Percentiles rank a stretch among this genome's conserved stretches.
Conservation (phyloP, 2,888 invertebrate species). For the Leucoptera coffeella region DNA sequence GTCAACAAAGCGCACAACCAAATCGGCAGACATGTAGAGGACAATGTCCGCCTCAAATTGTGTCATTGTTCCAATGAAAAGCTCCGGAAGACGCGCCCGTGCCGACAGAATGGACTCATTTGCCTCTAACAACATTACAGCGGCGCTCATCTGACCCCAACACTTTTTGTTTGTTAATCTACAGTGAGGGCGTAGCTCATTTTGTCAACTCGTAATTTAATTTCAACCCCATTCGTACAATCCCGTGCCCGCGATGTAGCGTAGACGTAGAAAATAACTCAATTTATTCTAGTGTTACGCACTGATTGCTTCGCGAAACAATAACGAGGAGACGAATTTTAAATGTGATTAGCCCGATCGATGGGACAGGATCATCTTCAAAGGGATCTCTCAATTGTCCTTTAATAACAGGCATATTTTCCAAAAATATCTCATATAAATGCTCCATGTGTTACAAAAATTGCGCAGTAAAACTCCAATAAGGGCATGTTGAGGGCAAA, state of each 20-base stretch:
- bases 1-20: slow-evolving; percentile 41
- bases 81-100: slow-evolving; percentile 16
- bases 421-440: too few relatives aligned
- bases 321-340: too few relatives aligned
- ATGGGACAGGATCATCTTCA: too few relatives aligned
- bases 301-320: slow-evolving; percentile 3
- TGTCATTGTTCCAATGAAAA: slow-evolving; percentile 28
- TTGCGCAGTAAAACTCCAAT: too few relatives aligned
- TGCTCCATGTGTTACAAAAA: too few relatives aligned
- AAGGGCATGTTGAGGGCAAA: too few relatives aligned
- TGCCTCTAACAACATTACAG: slow-evolving; percentile 46
- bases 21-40: slow-evolving; percentile 36
- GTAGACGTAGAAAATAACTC: slow-evolving; percentile 12
- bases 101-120: slow-evolving; percentile 45
- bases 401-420: too few relatives aligned
- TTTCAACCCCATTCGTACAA: too few relatives aligned
- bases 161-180: slow-evolving; percentile 54
- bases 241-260: slow-evolving; percentile 10
- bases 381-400: too few relatives aligned
- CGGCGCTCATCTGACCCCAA: slow-evolving; percentile 41
- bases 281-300: slow-evolving; percentile 2
- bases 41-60: slow-evolving; percentile 39
- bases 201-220: slow-evolving; percentile 51
- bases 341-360: too few relatives aligned
- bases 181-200: slow-evolving; percentile 52